phyloP scores from a whole-genome alignment of 2,888 invertebrate genomes.

The Ormyrus nitidulus region DNA sequence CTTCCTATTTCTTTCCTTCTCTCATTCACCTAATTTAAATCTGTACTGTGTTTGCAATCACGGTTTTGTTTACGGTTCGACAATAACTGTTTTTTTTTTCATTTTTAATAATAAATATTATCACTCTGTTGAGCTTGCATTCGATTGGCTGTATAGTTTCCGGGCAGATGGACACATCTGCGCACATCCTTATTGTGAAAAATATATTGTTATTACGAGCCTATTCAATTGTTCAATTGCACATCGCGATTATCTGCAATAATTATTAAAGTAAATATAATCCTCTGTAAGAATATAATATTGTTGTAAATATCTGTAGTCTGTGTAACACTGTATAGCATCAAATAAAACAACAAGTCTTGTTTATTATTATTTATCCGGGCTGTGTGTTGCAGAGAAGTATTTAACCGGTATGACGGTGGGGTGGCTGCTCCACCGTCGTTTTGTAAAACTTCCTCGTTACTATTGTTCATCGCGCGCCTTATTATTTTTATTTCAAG shows the following conservation, averaged over 20 bases:
- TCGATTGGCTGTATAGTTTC: conserved; percentile 73
- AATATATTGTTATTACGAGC: conserved; percentile 71
- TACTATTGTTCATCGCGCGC: conserved; percentile 52
- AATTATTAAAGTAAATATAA: conserved; percentile 75
- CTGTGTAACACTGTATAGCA: conserved; percentile 76
- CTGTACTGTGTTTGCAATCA: conserved; percentile 72
- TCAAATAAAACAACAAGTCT: conserved; percentile 75
- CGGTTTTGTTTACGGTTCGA: conserved; percentile 64
- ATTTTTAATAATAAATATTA: conserved; percentile 70
- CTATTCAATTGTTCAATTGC: conserved; percentile 69
- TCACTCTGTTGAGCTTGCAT: conserved; percentile 71
- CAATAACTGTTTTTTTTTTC: conserved; percentile 65
- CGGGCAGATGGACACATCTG: conserved; percentile 65
- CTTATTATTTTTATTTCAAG: conserved; percentile 49
- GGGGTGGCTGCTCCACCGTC: conserved; percentile 75
- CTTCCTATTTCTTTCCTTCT: conserved; percentile 53
- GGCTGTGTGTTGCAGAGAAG: conserved; percentile 67
- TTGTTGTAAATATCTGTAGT: conserved; percentile 76
- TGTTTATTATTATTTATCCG: conserved; percentile 64
- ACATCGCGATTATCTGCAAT: conserved; percentile 71
- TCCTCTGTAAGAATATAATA: conserved; percentile 76
- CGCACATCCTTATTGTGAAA: conserved; percentile 65
- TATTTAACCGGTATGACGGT: conserved; percentile 72
- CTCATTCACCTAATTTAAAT: conserved; percentile 60
- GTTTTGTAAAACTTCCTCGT: conserved; percentile 59